These are phyloP conservation scores for Netelia virgata DNA, from an alignment of 2,888 invertebrate genomes.

Conservation along the genomic window DNA sequence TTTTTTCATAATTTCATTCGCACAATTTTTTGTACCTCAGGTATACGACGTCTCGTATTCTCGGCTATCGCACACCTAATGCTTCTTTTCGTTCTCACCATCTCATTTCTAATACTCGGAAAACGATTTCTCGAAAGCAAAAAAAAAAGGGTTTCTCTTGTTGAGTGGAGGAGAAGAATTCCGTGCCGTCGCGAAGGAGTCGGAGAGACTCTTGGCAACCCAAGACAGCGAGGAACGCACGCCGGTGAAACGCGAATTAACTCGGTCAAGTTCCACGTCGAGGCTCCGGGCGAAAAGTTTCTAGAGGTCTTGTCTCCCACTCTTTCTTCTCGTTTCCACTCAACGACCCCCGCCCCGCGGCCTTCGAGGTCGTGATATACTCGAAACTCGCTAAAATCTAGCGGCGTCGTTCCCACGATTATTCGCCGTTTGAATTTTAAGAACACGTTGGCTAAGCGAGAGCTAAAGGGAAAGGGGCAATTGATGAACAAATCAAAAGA, in stretches of 20 bases:
- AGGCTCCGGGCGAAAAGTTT: constrained; percentile 61
- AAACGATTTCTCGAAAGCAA: constrained; percentile 31
- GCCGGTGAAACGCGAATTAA: constrained; percentile 56
- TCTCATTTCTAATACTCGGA: constrained; percentile 43
- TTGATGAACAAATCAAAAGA: neutral
- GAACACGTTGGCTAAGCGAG: constrained; percentile 36
- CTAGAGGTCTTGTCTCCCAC: constrained; percentile 43
- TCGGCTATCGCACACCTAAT: constrained; percentile 1
- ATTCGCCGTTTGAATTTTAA: constrained; percentile 62
- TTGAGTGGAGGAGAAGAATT: constrained; percentile 29
- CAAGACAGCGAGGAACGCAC: constrained; percentile 18
- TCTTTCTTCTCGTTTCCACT: neutral
- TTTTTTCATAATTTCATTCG: constrained; percentile 5
- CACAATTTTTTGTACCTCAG: neutral
- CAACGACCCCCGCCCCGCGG: neutral
- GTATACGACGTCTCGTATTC: neutral
- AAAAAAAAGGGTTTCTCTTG: constrained; percentile 18
- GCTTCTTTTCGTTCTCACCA: constrained; percentile 33
- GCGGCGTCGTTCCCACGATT: constrained; percentile 67
- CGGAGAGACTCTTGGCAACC: neutral
- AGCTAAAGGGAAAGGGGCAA: neutral
- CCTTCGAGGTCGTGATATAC: constrained; percentile 8
- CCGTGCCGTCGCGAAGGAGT: neutral
- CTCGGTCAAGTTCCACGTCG: constrained; percentile 64
- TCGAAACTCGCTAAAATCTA: constrained; percentile 63